phyloP scores from a whole-genome alignment of 1,140 invertebrate species.

The Nephotettix cincticeps region DNA sequence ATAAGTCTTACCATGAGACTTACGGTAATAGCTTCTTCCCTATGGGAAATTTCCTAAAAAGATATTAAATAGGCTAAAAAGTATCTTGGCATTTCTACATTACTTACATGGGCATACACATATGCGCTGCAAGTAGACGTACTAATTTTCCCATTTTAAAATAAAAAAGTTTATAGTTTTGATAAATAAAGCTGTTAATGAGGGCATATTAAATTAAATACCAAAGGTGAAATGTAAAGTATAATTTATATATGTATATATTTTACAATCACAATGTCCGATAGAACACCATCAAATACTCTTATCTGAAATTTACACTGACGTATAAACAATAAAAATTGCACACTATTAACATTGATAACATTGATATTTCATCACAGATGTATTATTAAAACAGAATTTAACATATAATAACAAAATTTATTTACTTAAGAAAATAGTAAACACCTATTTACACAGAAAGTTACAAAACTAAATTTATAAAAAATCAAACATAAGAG shows the following conservation, averaged over 20 bases:
- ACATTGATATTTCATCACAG: constrained; percentile 27
- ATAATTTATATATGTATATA: constrained; percentile 19
- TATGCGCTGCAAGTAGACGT: no score
- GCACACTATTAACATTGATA: constrained; percentile 28
- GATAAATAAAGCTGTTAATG: no score
- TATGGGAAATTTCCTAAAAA: no score
- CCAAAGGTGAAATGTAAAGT: constrained; percentile 10
- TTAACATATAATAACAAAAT: constrained; percentile 9
- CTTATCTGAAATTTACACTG: constrained; percentile 13
- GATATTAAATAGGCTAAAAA: no score
- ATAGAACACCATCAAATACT: constrained; percentile 10
- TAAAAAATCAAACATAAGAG: background rate
- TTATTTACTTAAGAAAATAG: background rate
- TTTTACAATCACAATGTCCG: constrained; percentile 22
- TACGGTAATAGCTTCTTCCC: no score
- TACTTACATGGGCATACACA: no score
- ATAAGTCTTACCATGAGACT: no score
- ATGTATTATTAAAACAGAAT: constrained; percentile 7
- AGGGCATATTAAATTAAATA: no score
- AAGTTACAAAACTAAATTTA: background rate
- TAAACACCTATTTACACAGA: background rate
- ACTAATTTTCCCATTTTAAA: no score
- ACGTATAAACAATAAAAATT: constrained; percentile 28
- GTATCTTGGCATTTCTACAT: no score
- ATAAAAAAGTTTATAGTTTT: no score